Evolutionary conservation across 2,113 vertebrate species (phyloP).

Genomic region (Delphinus delphis): DNA sequence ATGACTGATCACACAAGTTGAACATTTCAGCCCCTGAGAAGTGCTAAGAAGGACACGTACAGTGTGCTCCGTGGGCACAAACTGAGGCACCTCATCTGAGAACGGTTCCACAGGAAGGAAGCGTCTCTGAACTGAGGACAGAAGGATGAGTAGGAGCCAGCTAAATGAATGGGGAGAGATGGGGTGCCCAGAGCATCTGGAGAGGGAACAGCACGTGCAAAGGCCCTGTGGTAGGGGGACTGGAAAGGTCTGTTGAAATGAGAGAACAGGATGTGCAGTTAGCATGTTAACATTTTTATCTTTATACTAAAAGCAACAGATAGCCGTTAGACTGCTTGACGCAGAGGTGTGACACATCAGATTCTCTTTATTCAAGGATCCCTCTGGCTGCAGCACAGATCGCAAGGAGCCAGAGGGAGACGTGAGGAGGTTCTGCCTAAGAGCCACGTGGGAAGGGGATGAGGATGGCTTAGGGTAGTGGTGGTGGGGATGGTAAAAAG

Average conservation of each 20-base stretch:
- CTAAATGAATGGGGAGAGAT: fast-evolving
- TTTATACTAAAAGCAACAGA: neutral
- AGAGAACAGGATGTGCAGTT: fast-evolving
- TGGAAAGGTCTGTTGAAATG: neutral
- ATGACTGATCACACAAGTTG: neutral
- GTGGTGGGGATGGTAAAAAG: fast-evolving
- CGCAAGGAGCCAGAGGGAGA: neutral
- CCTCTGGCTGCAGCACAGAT: fast-evolving
- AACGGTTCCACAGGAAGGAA: neutral
- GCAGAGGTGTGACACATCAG: neutral
- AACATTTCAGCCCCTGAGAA: neutral
- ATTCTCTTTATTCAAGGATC: neutral
- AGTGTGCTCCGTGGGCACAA: fast-evolving
- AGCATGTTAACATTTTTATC: neutral
- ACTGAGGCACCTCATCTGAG: neutral
- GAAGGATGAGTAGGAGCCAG: neutral
- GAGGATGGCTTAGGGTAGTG: fast-evolving
- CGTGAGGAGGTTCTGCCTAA: fast-evolving
- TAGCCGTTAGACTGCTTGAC: neutral
- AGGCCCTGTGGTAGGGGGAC: neutral
- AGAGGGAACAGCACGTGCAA: fast-evolving
- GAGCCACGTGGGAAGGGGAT: fast-evolving
- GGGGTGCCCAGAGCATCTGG: neutral
- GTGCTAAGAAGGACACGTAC: neutral
- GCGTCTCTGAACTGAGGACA: too few relatives aligned